Base-by-base conservation (phyloP, 1,140 invertebrate species). In the Hirudo medicinalis region DNA sequence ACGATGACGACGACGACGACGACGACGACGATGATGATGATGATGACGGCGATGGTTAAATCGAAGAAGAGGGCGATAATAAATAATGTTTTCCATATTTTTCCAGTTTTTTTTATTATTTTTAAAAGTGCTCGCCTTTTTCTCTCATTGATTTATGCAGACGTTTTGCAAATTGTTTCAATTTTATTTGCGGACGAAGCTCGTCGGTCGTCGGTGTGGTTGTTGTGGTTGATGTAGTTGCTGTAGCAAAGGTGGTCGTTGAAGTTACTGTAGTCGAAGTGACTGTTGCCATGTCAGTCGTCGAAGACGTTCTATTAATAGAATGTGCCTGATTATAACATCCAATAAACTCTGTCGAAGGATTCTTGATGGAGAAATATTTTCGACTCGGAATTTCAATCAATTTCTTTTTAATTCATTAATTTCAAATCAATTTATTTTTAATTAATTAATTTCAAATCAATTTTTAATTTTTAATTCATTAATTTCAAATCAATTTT, bases 21-120 rank as follows among this genome's bases (percentile, higher is more conserved):
- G 67, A 32, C 32, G 67, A 29, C 32, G 67, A 27, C 27, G 66
- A 67, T 68, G 67, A 68, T 36, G 3, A 36, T 68, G 3, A 68
- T 68, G 22, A 68, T 68, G 22, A 36, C 32, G 2, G 32, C 32
- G 22, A 68, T 68, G 22, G 40, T 68, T 29, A 68, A 36, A 49
- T 49, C 5, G 13, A 49, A 49, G 4, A 49, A 17, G 13, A 49
- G 15, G 43, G 11, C 43, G 43, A 49, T 49, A 49, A 49, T 13
- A 49, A 49, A 49, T 49, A 8, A 49, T 49, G 15, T 49, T 49
- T 9, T 49, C 43, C 11, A 13, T 15, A 8, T 49, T 49, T 17
- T 49, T 49, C 11, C 15, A 5, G 0, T 8, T 49, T 5, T 49
- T 49, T 49, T 49, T 49, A 49, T 49, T 49, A 15, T 49, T 49